Conservation (phyloP, 2,797 vertebrate species). For the Pteronotus mesoamericanus region DNA sequence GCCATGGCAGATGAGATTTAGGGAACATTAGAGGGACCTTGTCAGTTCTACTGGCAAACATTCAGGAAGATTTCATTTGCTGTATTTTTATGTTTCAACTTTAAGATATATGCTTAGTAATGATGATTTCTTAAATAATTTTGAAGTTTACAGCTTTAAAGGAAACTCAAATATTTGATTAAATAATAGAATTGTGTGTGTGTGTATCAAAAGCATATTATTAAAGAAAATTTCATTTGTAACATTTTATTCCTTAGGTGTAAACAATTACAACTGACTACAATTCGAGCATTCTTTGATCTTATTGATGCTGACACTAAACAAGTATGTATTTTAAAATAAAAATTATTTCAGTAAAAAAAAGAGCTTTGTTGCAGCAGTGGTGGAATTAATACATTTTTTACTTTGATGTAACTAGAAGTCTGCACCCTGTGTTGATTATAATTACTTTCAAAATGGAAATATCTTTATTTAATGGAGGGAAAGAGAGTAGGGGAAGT, state of each 20-base stretch:
- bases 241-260: conserved; percentile 86
- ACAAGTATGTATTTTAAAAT: conserved; percentile 86
- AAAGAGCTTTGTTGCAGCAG: neutral
- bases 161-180: neutral
- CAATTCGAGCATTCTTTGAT: conserved; percentile 93
- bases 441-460: conserved; percentile 1
- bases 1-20: neutral
- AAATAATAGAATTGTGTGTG: neutral
- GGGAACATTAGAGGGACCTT: neutral
- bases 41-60: neutral
- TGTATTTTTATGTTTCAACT: neutral
- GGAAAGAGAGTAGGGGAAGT: neutral
- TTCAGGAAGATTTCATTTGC: neutral
- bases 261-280: conserved; percentile 95
- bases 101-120: neutral
- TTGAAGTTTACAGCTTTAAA: neutral
- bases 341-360: neutral
- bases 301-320: conserved; percentile 92
- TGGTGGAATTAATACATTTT: neutral
- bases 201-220: conserved; percentile 5
- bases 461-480: neutral
- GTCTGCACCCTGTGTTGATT: neutral
- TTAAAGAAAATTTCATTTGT: conserved; percentile 24
- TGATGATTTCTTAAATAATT: conserved; percentile 10
- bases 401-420: conserved; percentile 17